These are phyloP conservation scores for Ranitomeya variabilis DNA, from an alignment of 2,113 vertebrate species.

Conservation along the genomic window DNA sequence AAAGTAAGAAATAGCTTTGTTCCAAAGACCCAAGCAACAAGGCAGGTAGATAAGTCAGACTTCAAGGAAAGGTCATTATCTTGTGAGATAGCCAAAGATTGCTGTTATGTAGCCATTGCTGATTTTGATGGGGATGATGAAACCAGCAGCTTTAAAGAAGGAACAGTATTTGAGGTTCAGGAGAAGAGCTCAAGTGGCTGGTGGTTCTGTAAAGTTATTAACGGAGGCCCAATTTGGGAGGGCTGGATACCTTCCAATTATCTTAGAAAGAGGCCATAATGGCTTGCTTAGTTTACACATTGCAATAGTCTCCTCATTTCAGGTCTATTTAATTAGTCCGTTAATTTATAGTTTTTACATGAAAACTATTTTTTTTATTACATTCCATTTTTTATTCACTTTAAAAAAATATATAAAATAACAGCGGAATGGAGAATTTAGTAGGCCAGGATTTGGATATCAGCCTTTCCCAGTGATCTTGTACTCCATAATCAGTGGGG, in stretches of 20 bases:
- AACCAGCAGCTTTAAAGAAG: conserved; percentile 90
- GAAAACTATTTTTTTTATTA: conserved; percentile 59
- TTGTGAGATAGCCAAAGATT: conserved; percentile 74
- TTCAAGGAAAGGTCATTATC: conserved; percentile 73
- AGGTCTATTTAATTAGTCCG: conserved; percentile 77
- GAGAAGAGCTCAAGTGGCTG: conserved; percentile 92
- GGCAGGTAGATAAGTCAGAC: conserved; percentile 76
- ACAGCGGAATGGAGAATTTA: background rate
- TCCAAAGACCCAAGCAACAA: conserved; percentile 74
- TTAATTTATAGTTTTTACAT: conserved; percentile 78
- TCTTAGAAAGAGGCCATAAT: conserved; percentile 91
- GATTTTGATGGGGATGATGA: conserved; percentile 95
- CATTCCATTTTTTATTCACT: conserved; percentile 52
- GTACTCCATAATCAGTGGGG: background rate
- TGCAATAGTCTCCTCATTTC: conserved; percentile 59
- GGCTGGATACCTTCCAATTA: conserved; percentile 99
- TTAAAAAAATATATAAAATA: background rate
- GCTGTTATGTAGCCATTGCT: conserved; percentile 90
- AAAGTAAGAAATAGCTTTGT: conserved; percentile 74
- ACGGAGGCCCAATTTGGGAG: conserved; percentile 80
- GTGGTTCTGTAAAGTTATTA: conserved; percentile 96
- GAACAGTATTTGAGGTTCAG: conserved; percentile 90
- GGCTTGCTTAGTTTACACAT: conserved; percentile 36
- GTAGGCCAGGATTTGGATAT: background rate
- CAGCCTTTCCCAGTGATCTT: background rate